A percentile compares a stretch with the other conserved stretches of the same genome.
Evolutionary conservation across 2,888 invertebrate species (phyloP).

Genomic region (Bombylius discolor): DNA sequence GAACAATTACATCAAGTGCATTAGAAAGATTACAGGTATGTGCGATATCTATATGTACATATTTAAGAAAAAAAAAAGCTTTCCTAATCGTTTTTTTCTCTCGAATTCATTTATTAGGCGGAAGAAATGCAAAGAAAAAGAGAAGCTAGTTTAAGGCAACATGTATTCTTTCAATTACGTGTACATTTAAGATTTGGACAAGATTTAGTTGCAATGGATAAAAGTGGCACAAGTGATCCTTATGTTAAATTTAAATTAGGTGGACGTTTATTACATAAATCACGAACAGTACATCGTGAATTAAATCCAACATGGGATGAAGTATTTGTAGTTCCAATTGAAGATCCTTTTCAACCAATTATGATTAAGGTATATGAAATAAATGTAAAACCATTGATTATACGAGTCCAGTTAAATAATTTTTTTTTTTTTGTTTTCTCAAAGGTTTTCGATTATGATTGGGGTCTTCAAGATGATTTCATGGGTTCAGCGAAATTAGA

Average conservation of each 20-base stretch:
- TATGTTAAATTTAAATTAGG: constrained; percentile 92
- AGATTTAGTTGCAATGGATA: constrained; percentile 85
- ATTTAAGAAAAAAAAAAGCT: no score
- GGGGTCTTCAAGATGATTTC: constrained; percentile 93
- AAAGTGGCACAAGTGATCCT: constrained; percentile 93
- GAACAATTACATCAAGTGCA: constrained; percentile 4
- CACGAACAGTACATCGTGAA: constrained; percentile 84
- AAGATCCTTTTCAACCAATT: constrained; percentile 78
- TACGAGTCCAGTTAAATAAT: not conserved
- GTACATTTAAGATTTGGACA: constrained; percentile 78
- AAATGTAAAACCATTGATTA: no score
- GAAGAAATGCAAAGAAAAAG: constrained; percentile 58
- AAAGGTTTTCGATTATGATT: constrained; percentile 92
- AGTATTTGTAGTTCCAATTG: constrained; percentile 79
- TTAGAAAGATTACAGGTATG: constrained; percentile 11
- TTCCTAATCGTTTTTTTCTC: no score
- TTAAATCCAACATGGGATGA: constrained; percentile 99
- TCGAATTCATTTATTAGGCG: constrained; percentile 29
- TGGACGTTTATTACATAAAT: constrained; percentile 80
- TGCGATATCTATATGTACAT: no score
- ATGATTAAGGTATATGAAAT: constrained; percentile 58
- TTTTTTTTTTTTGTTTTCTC: constrained; percentile 1
- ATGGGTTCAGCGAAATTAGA: constrained; percentile 88
- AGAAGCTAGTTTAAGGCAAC: constrained; percentile 64
- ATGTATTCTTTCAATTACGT: constrained; percentile 84